phyloP scores from a whole-genome alignment of 2,888 invertebrate species.

The Plutella xylostella region DNA sequence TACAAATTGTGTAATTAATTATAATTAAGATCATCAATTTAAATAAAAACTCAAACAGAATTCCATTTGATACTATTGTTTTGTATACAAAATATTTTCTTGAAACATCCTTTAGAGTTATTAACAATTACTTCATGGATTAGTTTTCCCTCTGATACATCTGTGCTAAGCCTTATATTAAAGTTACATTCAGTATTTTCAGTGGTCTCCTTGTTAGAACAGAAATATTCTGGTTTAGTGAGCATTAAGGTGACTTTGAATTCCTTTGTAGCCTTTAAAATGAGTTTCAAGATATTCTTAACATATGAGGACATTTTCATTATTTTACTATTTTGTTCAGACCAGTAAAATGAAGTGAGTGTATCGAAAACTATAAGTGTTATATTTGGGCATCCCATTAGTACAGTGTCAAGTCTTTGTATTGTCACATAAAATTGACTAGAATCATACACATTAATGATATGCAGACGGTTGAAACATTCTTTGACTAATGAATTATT shows the following conservation, averaged over 20 bases:
- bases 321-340: conserved; percentile 54
- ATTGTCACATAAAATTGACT: conserved; percentile 50
- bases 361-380: conserved; percentile 52
- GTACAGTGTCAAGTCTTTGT: conserved; percentile 47
- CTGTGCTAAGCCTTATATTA: no score
- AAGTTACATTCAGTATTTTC: conserved; percentile 33
- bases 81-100: no score
- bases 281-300: conserved; percentile 34
- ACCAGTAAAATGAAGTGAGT: conserved; percentile 65
- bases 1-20: no score
- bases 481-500: conserved; percentile 23
- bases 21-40: no score
- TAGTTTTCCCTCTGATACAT: no score
- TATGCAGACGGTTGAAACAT: conserved; percentile 31
- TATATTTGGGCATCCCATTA: conserved; percentile 41
- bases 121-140: no score
- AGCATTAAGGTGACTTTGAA: conserved; percentile 63
- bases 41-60: no score
- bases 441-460: conserved; percentile 48
- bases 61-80: no score
- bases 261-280: conserved; percentile 56
- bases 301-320: conserved; percentile 62
- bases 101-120: no score
- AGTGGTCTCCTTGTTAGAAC: conserved; percentile 39
- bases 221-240: conserved; percentile 63